Evolutionary conservation across 2,113 vertebrate species (phyloP).

Genomic region (Polypterus senegalus): DNA sequence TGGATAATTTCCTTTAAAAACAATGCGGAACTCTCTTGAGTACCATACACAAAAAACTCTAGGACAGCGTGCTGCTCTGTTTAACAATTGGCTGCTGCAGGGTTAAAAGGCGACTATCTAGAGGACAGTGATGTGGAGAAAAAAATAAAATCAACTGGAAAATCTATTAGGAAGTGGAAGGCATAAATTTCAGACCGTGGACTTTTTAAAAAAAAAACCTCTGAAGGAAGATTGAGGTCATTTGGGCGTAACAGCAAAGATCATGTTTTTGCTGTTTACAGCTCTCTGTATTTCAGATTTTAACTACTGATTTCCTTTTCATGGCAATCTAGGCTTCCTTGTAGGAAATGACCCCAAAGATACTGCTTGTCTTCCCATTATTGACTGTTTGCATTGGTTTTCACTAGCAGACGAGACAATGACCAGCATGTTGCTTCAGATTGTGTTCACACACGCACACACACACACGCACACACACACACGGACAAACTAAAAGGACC

Average conservation of each 20-base stretch:
- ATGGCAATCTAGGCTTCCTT: slow-evolving; percentile 44
- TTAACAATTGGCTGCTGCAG: slow-evolving; percentile 43
- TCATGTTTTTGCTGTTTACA: slow-evolving; percentile 51
- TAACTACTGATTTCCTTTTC: slow-evolving; percentile 66
- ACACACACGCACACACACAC: too few species aligned
- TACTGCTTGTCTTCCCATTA: slow-evolving; percentile 45
- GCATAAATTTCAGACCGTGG: slow-evolving; percentile 50
- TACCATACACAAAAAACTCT: slow-evolving; percentile 30
- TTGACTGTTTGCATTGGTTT: slow-evolving; percentile 40
- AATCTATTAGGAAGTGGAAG: slow-evolving; percentile 68
- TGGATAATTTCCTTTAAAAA: slow-evolving; percentile 83
- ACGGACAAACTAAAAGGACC: too few species aligned
- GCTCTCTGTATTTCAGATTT: slow-evolving; percentile 55
- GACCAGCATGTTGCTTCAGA: background rate
- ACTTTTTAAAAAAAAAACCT: slow-evolving; percentile 43
- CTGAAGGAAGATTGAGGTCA: slow-evolving; percentile 65
- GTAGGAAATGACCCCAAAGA: slow-evolving; percentile 55
- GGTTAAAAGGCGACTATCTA: slow-evolving; percentile 49
- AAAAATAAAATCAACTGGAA: slow-evolving; percentile 47
- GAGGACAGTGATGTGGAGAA: slow-evolving; percentile 38
- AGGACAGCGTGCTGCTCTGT: slow-evolving; percentile 43
- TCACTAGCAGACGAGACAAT: slow-evolving; percentile 7
- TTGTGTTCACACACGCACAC: too few species aligned
- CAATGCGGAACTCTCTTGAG: slow-evolving; percentile 68
- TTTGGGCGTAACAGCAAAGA: slow-evolving; percentile 55